Conservation (phyloP, 1,140 invertebrate species). For the Drosophila watanabei region DNA sequence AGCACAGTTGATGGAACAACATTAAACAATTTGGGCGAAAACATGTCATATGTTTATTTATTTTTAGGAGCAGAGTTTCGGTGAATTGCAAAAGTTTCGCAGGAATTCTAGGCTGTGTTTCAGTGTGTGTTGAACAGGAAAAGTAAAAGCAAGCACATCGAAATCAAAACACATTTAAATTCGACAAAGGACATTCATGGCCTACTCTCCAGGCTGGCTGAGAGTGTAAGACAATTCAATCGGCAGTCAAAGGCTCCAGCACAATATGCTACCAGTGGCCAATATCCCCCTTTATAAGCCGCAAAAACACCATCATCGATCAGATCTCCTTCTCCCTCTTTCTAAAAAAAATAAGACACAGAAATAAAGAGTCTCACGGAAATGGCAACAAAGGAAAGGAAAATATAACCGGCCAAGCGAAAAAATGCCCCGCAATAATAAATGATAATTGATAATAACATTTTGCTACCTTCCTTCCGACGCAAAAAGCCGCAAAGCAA, state of each 20-base stretch:
- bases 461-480: constrained; percentile 78
- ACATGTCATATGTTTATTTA: constrained; percentile 41
- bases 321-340: background rate
- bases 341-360: constrained; percentile 12
- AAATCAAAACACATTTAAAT: constrained; percentile 26
- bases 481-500: constrained; percentile 20
- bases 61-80: constrained; percentile 4
- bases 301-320: constrained; percentile 25
- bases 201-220: background rate
- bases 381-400: constrained; percentile 38
- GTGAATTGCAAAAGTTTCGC: constrained; percentile 20
- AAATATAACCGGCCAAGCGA: constrained; percentile 47
- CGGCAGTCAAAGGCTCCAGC: background rate
- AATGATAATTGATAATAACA: constrained; percentile 83
- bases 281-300: constrained; percentile 8
- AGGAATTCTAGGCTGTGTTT: background rate
- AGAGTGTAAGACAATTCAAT: constrained; percentile 8
- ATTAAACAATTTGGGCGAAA: constrained; percentile 11
- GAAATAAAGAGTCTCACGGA: constrained; percentile 13
- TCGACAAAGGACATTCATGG: constrained; percentile 6
- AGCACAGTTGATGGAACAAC: constrained; percentile 24
- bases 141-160: constrained; percentile 11
- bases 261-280: constrained; percentile 13
- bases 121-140: constrained; percentile 4
- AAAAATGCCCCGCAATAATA: constrained; percentile 68